Base-by-base conservation (phyloP, 2,888 invertebrate species). In the Dendrolimus houi region DNA sequence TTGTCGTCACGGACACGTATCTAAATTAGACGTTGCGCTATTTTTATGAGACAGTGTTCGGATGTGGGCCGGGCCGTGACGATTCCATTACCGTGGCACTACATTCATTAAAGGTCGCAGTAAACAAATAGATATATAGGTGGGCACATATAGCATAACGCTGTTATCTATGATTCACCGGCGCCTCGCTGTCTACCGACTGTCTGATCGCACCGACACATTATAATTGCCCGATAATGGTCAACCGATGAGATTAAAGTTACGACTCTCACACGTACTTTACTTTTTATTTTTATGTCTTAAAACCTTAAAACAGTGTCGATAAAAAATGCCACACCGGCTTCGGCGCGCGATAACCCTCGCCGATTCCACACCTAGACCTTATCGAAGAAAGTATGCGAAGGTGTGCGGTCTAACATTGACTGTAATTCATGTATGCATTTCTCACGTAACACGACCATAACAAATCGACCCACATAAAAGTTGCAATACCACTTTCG, bases 401-500 rank as follows among this genome's bases (percentile, higher is more conserved):
- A 47, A 47, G 47, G 60, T 70, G 62, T 64, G 68, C 68, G 12
- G 12, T 47, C 12, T 62, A 60, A 62, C 54, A 57, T 62, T 63
- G 60, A 66, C 60, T 47, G 47, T 12, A 59, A 59, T 29, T 58
- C 58, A 57, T 55, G 52, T 55, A n/a, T 12, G 17, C 41, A 53
- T 41, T 64, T 73, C 76, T 81, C 79, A 79, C 83, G 84, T 87
- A 87, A 87, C 75, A 82, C 81, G 78, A 80, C 81, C 85, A 78
- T 83, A 84, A 85, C 83, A 83, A 84, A 84, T 83, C 81, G 87
- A 83, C 87, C 87, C 70, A 88, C 87, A 86, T 88, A 86, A 89
- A 89, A 87, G 88, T 79, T 83, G 89, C 82, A 85, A 81, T 87
- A 86, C 89, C 89, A 90, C 89, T 90, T 90, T 90, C 89, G 83